These are phyloP conservation scores for Sardinella longiceps DNA, from an alignment of 2,797 vertebrate genomes.

Conservation along the genomic window DNA sequence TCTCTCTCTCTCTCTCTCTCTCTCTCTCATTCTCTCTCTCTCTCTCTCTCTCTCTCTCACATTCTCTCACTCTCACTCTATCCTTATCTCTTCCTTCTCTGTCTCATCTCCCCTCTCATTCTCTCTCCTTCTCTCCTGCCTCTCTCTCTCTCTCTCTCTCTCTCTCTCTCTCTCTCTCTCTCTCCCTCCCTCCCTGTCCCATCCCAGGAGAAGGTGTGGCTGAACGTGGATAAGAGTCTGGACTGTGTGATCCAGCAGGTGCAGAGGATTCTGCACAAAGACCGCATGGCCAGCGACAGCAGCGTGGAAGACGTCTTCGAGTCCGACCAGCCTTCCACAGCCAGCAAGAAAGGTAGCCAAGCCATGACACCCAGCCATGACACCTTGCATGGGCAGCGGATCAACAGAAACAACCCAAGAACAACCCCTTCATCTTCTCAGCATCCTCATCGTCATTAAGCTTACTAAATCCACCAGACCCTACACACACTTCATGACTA, in stretches of 20 bases:
- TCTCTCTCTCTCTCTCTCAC: neutral
- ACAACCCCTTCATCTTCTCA: slow-evolving; percentile 54
- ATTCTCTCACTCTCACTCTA: neutral
- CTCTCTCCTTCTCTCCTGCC: neutral
- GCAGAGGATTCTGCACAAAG: slow-evolving; percentile 89
- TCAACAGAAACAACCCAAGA: slow-evolving; percentile 76
- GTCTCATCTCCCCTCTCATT: too few species aligned
- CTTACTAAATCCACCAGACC: slow-evolving; percentile 46
- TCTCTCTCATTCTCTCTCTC: slow-evolving; percentile 16
- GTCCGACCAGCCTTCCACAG: slow-evolving; percentile 71
- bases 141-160: neutral
- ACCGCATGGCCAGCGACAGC: slow-evolving; percentile 87
- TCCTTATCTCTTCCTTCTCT: neutral
- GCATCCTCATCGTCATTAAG: slow-evolving; percentile 43
- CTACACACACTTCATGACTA: slow-evolving; percentile 57
- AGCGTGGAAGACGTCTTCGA: slow-evolving; percentile 88
- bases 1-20: neutral
- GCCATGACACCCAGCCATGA: too few species aligned
- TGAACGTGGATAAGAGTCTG: slow-evolving; percentile 97
- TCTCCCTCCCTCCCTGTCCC: neutral
- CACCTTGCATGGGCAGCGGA: slow-evolving; percentile 79
- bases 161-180: neutral
- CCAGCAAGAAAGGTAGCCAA: slow-evolving; percentile 89
- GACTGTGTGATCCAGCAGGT: slow-evolving; percentile 95
- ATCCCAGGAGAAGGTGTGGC: slow-evolving; percentile 92